Evolutionary conservation across 2,797 vertebrate species (phyloP).

Genomic region (Argya squamiceps): DNA sequence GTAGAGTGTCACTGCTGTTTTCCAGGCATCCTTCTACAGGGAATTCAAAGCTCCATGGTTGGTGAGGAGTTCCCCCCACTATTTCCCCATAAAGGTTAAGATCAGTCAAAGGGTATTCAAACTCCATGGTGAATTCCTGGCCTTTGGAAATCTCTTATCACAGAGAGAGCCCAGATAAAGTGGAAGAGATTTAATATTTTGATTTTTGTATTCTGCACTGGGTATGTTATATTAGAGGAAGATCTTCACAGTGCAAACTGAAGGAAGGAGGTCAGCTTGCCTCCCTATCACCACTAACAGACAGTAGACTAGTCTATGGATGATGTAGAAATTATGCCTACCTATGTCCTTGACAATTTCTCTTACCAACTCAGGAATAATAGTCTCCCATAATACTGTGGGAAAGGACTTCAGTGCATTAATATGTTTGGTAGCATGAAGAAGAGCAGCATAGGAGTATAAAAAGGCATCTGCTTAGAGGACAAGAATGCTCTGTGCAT

Average conservation of each 20-base stretch:
- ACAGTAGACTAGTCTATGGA: neutral
- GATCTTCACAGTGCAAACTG: neutral
- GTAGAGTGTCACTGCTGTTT: neutral
- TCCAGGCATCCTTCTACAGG: neutral
- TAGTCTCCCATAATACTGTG: neutral
- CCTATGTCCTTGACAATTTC: accelerated
- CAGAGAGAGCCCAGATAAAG: neutral
- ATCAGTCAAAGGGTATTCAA: neutral
- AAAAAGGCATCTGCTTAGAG: neutral
- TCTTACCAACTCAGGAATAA: neutral
- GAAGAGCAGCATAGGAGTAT: neutral
- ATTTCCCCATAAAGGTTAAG: neutral
- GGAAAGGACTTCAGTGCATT: neutral
- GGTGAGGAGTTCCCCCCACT: neutral
- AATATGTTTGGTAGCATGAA: accelerated
- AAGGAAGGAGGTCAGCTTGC: neutral
- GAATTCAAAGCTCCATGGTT: neutral
- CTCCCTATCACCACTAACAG: neutral
- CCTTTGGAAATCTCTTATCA: neutral
- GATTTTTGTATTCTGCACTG: neutral
- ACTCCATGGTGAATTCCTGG: neutral
- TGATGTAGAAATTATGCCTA: neutral
- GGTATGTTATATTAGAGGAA: neutral
- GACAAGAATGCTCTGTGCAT: neutral
- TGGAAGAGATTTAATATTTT: neutral